Evolutionary conservation across 2,888 invertebrate genomes (phyloP).

Genomic region (Gryllus longicercus): DNA sequence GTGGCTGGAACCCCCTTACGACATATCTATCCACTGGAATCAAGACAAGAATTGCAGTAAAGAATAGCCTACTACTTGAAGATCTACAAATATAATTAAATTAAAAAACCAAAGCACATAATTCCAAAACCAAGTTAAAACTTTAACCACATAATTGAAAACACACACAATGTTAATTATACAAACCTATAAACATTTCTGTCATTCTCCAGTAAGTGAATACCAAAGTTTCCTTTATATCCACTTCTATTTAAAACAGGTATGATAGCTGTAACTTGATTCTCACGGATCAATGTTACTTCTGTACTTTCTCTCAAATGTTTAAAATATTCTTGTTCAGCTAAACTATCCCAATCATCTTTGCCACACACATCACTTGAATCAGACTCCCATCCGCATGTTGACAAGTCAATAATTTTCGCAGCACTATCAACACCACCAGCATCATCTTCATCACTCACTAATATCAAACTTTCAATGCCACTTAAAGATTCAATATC

Average conservation of each 20-base stretch:
- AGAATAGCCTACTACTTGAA: too few species aligned
- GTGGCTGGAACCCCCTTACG: too few species aligned
- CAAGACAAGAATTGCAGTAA: too few species aligned
- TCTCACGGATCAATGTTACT: constrained; percentile 22
- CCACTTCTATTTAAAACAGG: constrained; percentile 29
- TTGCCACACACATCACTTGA: constrained; percentile 3
- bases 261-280: constrained; percentile 31
- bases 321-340: constrained; percentile 26
- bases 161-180: constrained; percentile 22
- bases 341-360: constrained; percentile 24
- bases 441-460: constrained; percentile 26
- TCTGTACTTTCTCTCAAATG: constrained; percentile 28
- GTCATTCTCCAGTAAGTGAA: constrained; percentile 20
- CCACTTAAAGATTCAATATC: constrained; percentile 35
- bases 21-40: too few species aligned
- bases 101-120: too few species aligned
- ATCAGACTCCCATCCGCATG: constrained; percentile 30
- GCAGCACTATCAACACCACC: neutral
- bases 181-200: constrained; percentile 29
- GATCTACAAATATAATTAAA: too few species aligned
- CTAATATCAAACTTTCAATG: constrained; percentile 25
- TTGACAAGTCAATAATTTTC: constrained; percentile 22
- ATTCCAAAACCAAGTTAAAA: too few species aligned
- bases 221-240: constrained; percentile 30
- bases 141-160: neutral